Percentiles rank a stretch among this genome's conserved stretches.
Conservation (phyloP, 2,797 vertebrate species). For the Parauchenoglanis punctatus region DNA sequence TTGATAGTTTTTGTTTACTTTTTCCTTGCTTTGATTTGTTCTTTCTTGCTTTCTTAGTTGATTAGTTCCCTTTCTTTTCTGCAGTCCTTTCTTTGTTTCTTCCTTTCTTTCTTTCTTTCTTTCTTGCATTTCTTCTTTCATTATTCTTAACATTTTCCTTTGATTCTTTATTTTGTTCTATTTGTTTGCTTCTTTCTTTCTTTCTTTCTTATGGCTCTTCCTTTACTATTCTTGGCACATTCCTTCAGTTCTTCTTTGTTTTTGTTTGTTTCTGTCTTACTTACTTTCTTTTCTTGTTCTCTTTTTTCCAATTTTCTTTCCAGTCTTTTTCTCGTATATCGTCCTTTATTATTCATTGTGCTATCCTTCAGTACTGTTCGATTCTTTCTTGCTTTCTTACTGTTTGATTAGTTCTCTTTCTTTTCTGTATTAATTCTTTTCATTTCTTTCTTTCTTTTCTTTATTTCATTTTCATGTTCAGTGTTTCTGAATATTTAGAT, state of each 20-base stretch:
- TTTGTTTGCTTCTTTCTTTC: too few species aligned
- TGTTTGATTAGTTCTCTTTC: background rate
- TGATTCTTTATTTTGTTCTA: background rate
- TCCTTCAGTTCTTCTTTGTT: too few species aligned
- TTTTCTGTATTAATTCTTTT: background rate
- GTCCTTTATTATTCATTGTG: too few species aligned
- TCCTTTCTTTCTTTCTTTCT: background rate
- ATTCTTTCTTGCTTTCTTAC: background rate
- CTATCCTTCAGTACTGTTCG: too few species aligned
- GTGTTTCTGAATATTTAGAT: background rate
- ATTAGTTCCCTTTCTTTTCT: background rate
- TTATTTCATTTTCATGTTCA: background rate
- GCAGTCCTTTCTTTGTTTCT: background rate
- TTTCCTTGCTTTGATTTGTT: background rate
- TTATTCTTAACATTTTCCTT: background rate
- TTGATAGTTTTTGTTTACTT: background rate
- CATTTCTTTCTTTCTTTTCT: background rate
- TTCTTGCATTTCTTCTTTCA: background rate
- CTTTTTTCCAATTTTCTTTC: too few species aligned
- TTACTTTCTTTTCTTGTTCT: too few species aligned
- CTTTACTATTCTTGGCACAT: too few species aligned
- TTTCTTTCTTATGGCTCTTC: too few species aligned
- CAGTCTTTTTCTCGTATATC: too few species aligned
- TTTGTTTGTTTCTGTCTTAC: too few species aligned
- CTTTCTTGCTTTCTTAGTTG: background rate